Evolutionary conservation across 2,888 invertebrate species (phyloP).

Genomic region (Alloplasta piceator): DNA sequence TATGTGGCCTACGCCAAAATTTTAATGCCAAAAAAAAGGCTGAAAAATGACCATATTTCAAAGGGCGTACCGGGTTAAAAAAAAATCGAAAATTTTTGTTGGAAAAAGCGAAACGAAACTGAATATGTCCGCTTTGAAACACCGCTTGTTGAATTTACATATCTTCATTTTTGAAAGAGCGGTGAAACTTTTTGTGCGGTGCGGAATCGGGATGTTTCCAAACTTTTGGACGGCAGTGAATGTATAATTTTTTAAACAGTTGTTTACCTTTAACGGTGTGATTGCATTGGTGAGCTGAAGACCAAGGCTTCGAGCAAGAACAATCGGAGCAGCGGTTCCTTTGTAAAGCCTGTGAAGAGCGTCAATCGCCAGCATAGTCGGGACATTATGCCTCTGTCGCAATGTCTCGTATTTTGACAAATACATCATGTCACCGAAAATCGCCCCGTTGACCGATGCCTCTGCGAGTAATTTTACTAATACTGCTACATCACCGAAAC

Average conservation of each 20-base stretch:
- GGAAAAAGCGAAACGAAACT: too few relatives aligned
- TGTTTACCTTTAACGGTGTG: slow-evolving; percentile 88
- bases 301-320: slow-evolving; percentile 92
- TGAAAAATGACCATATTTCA: too few relatives aligned
- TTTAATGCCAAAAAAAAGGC: too few relatives aligned
- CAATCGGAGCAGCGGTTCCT: slow-evolving; percentile 89
- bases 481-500: slow-evolving; percentile 95
- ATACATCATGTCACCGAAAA: slow-evolving; percentile 89
- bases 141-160: too few relatives aligned
- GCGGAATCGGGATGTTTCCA: too few relatives aligned
- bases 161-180: too few relatives aligned
- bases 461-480: slow-evolving; percentile 89
- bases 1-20: too few relatives aligned
- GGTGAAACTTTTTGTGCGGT: too few relatives aligned
- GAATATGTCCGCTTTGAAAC: too few relatives aligned
- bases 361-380: slow-evolving; percentile 94
- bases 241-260: neutral
- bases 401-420: slow-evolving; percentile 93
- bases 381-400: slow-evolving; percentile 94
- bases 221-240: too few relatives aligned
- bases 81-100: too few relatives aligned
- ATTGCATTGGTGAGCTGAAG: slow-evolving; percentile 92
- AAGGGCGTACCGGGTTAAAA: too few relatives aligned
- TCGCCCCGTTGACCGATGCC: slow-evolving; percentile 89
- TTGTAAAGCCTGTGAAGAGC: slow-evolving; percentile 93